Conservation (phyloP, 2,113 vertebrate species). For the Lepus europaeus region DNA sequence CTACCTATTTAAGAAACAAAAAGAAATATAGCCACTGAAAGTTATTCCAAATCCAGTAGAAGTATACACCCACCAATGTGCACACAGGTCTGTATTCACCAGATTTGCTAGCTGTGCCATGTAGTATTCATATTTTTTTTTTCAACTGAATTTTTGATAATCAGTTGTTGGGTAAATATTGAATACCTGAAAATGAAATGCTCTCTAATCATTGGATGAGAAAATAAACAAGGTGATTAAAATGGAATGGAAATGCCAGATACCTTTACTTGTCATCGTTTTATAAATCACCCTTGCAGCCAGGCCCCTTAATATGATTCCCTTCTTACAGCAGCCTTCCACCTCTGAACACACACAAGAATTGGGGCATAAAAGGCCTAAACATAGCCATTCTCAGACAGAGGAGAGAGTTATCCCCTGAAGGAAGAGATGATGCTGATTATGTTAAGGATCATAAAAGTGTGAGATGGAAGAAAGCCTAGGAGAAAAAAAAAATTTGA, state of each 20-base stretch:
- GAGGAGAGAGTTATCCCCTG: background rate
- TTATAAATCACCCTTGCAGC: background rate
- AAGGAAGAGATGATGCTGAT: background rate
- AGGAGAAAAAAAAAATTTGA: background rate
- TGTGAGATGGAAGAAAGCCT: background rate
- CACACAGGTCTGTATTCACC: background rate
- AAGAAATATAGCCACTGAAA: background rate
- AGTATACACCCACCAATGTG: background rate
- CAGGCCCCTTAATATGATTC: background rate
- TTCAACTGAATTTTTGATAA: background rate
- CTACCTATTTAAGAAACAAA: background rate
- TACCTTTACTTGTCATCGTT: background rate
- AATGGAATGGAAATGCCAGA: background rate
- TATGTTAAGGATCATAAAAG: background rate
- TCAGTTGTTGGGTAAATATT: background rate
- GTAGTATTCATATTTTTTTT: background rate
- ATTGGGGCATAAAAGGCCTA: background rate
- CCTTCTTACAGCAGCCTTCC: background rate
- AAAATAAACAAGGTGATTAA: background rate
- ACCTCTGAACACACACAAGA: background rate
- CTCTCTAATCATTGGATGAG: background rate
- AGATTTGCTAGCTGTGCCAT: no score
- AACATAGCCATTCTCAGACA: background rate
- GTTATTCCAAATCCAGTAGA: background rate
- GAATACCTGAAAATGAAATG: conserved; percentile 21